These are phyloP conservation scores for Tenualosa ilisha DNA, from an alignment of 2,797 vertebrate species.

Conservation along the genomic window DNA sequence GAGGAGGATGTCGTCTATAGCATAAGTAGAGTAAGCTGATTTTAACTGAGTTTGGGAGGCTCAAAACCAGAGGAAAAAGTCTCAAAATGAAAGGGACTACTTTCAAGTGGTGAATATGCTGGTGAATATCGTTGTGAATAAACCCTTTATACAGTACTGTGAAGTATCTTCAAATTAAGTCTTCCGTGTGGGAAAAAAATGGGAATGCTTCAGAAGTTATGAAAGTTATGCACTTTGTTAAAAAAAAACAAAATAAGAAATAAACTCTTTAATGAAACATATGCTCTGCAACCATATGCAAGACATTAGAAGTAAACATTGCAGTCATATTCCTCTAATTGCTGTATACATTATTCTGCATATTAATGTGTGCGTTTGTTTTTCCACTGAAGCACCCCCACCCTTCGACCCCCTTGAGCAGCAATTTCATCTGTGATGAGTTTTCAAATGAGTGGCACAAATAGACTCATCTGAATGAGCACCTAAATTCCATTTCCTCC, in stretches of 20 bases:
- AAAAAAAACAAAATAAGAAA: too few species aligned
- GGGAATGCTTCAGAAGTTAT: not conserved
- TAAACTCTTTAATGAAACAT: too few species aligned
- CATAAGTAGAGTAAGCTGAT: not conserved
- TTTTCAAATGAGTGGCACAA: conserved; percentile 3
- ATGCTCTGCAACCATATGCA: not conserved
- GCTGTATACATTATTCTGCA: not conserved
- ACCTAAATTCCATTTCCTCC: conserved; percentile 15
- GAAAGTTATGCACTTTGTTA: too few species aligned
- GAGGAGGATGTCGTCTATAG: not conserved
- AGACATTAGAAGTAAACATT: not conserved
- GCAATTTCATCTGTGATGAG: conserved; percentile 16
- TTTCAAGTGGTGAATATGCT: too few species aligned
- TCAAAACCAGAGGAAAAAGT: not conserved
- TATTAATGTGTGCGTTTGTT: not conserved
- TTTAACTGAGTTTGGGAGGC: not conserved
- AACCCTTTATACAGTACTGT: not conserved
- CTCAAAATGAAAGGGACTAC: too few species aligned
- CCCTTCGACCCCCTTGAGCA: not conserved
- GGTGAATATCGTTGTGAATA: not conserved
- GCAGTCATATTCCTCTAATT: conserved; percentile 1
- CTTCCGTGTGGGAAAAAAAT: not conserved
- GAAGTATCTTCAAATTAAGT: not conserved
- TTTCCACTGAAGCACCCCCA: not conserved
- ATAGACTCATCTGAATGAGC: conserved; percentile 13